Evolutionary conservation across 2,888 invertebrate species (phyloP).

Genomic region (Zeuzera pyrina): DNA sequence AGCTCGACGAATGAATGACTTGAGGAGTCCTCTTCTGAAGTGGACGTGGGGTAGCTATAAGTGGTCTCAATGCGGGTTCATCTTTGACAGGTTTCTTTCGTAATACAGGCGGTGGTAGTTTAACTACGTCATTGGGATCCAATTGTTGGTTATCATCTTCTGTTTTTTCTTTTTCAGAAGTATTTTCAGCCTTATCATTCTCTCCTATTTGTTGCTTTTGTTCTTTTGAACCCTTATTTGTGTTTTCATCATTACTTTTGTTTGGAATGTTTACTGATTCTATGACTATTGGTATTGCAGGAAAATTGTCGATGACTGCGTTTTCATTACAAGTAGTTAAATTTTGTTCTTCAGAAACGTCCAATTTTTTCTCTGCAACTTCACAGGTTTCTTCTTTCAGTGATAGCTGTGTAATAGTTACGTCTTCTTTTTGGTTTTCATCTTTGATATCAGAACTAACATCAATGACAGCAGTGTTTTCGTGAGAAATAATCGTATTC

Average conservation of each 20-base stretch:
- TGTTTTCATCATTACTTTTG: too few species aligned
- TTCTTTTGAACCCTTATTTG: slow-evolving; percentile 17
- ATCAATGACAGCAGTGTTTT: too few species aligned
- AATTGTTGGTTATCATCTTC: slow-evolving; percentile 22
- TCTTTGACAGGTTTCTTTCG: slow-evolving; percentile 63
- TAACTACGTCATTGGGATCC: slow-evolving; percentile 9
- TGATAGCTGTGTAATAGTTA: too few species aligned
- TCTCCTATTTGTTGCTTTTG: slow-evolving; percentile 25
- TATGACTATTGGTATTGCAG: too few species aligned
- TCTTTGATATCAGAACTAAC: too few species aligned
- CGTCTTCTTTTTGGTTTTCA: too few species aligned
- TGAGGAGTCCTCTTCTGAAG: slow-evolving; percentile 68
- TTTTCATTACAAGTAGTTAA: too few species aligned
- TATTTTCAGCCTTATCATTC: slow-evolving; percentile 35
- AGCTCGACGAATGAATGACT: slow-evolving; percentile 50
- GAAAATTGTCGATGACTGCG: too few species aligned
- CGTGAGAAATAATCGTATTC: not conserved
- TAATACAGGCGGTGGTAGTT: slow-evolving; percentile 15
- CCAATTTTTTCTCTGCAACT: too few species aligned
- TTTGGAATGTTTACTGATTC: slow-evolving; percentile 47
- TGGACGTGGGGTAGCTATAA: slow-evolving; percentile 76
- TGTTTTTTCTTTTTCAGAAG: slow-evolving; percentile 19
- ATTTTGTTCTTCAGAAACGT: too few species aligned
- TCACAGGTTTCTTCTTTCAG: too few species aligned
- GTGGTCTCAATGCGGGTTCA: slow-evolving; percentile 66